phyloP scores from a whole-genome alignment of 1,140 invertebrate genomes.

The Holotrichia oblita region DNA sequence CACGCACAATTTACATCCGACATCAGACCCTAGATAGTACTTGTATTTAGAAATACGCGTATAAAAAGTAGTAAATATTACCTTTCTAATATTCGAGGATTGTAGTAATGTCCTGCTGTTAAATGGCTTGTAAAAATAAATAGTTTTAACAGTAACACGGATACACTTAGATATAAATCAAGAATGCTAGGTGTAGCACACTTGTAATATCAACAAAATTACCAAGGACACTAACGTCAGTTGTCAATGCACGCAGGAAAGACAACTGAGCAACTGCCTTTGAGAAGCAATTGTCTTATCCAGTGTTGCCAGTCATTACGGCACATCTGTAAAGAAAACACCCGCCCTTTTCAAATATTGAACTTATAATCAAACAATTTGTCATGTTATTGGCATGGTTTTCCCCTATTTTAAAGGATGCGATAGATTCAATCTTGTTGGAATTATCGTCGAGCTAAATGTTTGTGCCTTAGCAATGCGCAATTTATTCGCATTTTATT shows the following conservation, averaged over 20 bases:
- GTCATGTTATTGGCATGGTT: no score
- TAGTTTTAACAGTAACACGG: conserved; percentile 9
- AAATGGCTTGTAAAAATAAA: not conserved
- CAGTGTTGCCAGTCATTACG: no score
- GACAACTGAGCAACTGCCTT: not conserved
- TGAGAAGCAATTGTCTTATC: not conserved
- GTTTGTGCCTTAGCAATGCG: no score
- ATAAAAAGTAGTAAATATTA: conserved; percentile 8
- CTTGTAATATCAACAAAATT: conserved; percentile 39
- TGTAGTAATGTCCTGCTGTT: not conserved
- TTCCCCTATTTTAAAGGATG: no score
- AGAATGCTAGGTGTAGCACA: conserved; percentile 21
- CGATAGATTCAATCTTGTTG: no score
- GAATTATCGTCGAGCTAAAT: no score
- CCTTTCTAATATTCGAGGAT: conserved; percentile 7
- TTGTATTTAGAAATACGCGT: not conserved
- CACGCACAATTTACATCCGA: conserved; percentile 18
- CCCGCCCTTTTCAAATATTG: no score
- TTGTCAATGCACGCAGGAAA: not conserved
- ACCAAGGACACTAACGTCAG: conserved; percentile 45
- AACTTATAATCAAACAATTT: no score
- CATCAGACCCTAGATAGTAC: not conserved
- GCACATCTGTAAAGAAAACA: no score
- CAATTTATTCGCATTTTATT: no score
- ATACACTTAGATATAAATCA: conserved; percentile 23